A percentile compares a stretch with the other conserved stretches of the same genome.
Evolutionary conservation across 2,888 invertebrate species (phyloP).

Genomic region (Diplazon laetatorius): DNA sequence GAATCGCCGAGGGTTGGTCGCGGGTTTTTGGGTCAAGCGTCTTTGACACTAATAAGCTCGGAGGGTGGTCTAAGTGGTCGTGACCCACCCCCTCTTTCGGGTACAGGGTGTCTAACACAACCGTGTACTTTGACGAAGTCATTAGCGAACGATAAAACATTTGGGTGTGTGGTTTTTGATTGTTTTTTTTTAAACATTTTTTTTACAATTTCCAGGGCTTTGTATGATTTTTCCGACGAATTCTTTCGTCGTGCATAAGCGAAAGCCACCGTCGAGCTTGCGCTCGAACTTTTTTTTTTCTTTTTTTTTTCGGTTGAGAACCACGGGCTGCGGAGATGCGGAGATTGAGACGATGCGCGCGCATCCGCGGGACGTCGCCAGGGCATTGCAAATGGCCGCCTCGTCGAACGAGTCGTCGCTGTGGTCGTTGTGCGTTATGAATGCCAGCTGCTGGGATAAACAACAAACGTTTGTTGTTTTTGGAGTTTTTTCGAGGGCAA

Average conservation of each 20-base stretch:
- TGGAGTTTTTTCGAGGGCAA: slow-evolving; percentile 34
- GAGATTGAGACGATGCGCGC: no score
- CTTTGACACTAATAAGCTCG: slow-evolving; percentile 74
- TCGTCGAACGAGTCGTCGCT: slow-evolving; percentile 42
- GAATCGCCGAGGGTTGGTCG: slow-evolving; percentile 14
- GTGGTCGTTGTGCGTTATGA: slow-evolving; percentile 40
- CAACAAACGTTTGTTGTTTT: slow-evolving; percentile 39
- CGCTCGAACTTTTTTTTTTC: no score
- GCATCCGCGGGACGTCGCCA: slow-evolving; percentile 38
- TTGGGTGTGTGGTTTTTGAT: not conserved
- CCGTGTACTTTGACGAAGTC: not conserved
- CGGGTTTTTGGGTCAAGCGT: slow-evolving; percentile 74
- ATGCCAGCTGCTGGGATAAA: slow-evolving; percentile 48
- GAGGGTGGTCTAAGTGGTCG: slow-evolving; percentile 70
- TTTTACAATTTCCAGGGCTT: not conserved
- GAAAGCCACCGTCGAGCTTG: no score
- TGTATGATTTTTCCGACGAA: no score
- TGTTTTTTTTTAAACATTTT: no score
- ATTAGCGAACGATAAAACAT: slow-evolving; percentile 25
- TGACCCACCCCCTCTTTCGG: no score
- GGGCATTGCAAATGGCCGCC: slow-evolving; percentile 58
- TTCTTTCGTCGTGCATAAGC: no score
- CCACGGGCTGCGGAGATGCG: no score
- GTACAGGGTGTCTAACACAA: slow-evolving; percentile 45
- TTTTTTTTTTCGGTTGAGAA: no score